These are phyloP conservation scores for Parnassius apollo DNA, from an alignment of 2,888 invertebrate species.

Conservation along the genomic window DNA sequence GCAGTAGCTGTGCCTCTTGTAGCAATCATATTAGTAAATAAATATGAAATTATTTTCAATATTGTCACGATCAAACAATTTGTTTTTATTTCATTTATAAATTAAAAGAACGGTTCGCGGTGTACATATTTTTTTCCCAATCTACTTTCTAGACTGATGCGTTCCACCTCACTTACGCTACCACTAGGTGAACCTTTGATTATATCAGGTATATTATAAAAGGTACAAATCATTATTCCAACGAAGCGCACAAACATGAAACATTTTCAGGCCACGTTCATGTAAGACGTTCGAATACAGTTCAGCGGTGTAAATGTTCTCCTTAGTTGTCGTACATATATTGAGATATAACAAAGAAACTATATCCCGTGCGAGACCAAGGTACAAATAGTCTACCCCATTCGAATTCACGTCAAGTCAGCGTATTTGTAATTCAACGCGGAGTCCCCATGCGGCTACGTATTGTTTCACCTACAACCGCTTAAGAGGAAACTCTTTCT, in stretches of 20 bases:
- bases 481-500: slow-evolving; percentile 49
- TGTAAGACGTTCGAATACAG: slow-evolving; percentile 28
- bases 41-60: too few relatives aligned
- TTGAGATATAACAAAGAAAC: slow-evolving; percentile 50
- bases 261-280: slow-evolving; percentile 30
- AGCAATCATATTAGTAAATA: too few relatives aligned
- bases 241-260: slow-evolving; percentile 15
- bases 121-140: slow-evolving; percentile 11
- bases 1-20: too few relatives aligned
- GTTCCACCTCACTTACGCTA: slow-evolving; percentile 19
- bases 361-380: slow-evolving; percentile 42
- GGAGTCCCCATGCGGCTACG: slow-evolving; percentile 57
- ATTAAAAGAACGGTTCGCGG: slow-evolving; percentile 19
- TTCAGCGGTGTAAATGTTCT: slow-evolving; percentile 31
- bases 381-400: slow-evolving; percentile 54
- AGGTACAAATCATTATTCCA: slow-evolving; percentile 26
- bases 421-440: slow-evolving; percentile 78
- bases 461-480: slow-evolving; percentile 72
- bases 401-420: slow-evolving; percentile 75
- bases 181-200: slow-evolving; percentile 7
- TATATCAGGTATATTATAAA: too few relatives aligned
- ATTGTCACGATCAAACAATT: slow-evolving; percentile 17
- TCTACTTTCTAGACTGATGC: slow-evolving; percentile 15
- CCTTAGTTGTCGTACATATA: slow-evolving; percentile 34
- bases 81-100: slow-evolving; percentile 22